phyloP scores from a whole-genome alignment of 2,113 vertebrate species.

The Ranitomeya imitator region DNA sequence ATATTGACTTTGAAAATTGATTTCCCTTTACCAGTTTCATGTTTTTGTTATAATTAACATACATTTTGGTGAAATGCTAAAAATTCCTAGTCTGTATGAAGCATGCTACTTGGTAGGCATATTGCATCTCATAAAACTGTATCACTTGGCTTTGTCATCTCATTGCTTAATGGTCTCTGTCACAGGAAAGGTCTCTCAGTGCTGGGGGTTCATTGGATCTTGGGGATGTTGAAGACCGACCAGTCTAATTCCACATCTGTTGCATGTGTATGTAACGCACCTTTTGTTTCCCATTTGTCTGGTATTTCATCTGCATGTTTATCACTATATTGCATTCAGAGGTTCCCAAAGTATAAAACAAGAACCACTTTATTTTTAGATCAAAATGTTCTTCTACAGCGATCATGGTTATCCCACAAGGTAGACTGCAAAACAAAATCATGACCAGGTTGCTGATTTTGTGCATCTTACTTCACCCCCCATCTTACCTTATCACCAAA shows the following conservation, averaged over 20 bases:
- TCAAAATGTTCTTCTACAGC: too few species aligned
- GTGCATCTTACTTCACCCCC: too few species aligned
- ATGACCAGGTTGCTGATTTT: too few species aligned
- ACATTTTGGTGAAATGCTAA: too few species aligned
- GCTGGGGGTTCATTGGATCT: conserved; percentile 52
- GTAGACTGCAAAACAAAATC: too few species aligned
- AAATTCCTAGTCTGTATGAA: too few species aligned
- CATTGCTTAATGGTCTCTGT: conserved; percentile 27
- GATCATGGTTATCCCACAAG: too few species aligned
- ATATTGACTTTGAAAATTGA: neutral
- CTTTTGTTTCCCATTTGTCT: neutral
- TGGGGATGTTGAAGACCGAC: conserved; percentile 54
- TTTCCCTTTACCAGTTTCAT: neutral
- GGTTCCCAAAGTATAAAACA: too few species aligned
- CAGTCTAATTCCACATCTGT: conserved; percentile 44
- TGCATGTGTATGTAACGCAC: conserved; percentile 48
- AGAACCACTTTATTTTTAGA: too few species aligned
- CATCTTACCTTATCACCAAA: too few species aligned
- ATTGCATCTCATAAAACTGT: neutral
- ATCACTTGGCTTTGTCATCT: conserved; percentile 9
- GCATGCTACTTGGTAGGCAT: neutral
- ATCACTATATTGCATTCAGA: neutral
- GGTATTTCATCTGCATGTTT: neutral
- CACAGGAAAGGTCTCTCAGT: conserved; percentile 50
- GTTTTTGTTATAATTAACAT: neutral